phyloP scores from a whole-genome alignment of 2,888 invertebrate genomes.

The Pristionchus entomophagus region DNA sequence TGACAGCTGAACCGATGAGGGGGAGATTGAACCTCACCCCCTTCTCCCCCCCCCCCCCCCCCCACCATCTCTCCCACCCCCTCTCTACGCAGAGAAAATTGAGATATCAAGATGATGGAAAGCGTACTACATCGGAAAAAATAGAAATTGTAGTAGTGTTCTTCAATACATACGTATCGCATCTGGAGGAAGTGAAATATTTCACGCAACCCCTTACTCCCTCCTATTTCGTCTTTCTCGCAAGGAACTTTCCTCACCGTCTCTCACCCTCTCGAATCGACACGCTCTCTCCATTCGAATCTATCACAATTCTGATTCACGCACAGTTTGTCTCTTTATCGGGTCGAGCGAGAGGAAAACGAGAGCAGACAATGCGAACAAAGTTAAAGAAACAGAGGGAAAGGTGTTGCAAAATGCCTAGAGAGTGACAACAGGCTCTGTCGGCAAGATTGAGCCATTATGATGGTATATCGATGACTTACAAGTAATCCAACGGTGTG shows the following conservation, averaged over 20 bases:
- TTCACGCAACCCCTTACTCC: too few relatives aligned
- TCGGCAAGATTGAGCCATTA: conserved; percentile 23
- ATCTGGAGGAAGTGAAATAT: too few relatives aligned
- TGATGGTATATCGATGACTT: neutral
- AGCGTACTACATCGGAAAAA: too few relatives aligned
- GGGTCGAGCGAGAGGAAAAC: neutral
- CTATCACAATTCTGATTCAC: conserved; percentile 13
- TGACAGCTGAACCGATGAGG: conserved; percentile 28
- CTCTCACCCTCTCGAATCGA: too few relatives aligned
- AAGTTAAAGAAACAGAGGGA: neutral
- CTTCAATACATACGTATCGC: too few relatives aligned
- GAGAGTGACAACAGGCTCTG: neutral
- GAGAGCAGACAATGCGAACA: neutral
- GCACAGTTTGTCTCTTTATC: conserved; percentile 40
- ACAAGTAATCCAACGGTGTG: neutral
- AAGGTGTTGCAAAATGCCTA: conserved; percentile 12
- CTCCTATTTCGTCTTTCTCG: too few relatives aligned
- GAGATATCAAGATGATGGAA: too few relatives aligned
- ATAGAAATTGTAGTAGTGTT: too few relatives aligned
- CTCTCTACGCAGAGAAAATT: too few relatives aligned
- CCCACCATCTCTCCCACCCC: too few relatives aligned
- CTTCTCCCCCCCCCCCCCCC: too few relatives aligned
- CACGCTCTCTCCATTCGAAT: neutral
- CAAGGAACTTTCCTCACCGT: too few relatives aligned
- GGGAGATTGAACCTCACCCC: conserved; percentile 5